Evolutionary conservation across 1,140 invertebrate genomes (phyloP).

Genomic region (Monomorium pharaonis): DNA sequence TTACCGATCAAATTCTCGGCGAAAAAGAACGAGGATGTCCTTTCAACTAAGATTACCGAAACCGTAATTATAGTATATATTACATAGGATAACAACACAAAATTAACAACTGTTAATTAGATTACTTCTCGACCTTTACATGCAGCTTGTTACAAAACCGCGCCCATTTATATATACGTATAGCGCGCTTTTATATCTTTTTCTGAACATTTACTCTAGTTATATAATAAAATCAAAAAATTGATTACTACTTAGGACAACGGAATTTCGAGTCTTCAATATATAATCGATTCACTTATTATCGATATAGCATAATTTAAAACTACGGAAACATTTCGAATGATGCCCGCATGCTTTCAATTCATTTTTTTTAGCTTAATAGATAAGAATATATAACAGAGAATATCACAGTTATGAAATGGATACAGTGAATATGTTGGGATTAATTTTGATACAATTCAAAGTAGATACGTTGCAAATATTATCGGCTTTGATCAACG

Average conservation of each 20-base stretch:
- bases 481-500: constrained; percentile 39
- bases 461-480: constrained; percentile 27
- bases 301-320: neutral
- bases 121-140: neutral
- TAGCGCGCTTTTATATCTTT: no score
- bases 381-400: constrained; percentile 9
- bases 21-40: constrained; percentile 32
- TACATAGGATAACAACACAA: neutral
- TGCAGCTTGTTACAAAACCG: neutral
- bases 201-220: neutral
- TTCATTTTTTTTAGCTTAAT: neutral
- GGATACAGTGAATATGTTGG: neutral
- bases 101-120: neutral
- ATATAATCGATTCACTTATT: neutral
- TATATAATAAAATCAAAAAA: neutral
- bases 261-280: neutral
- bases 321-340: neutral
- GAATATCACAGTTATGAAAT: neutral
- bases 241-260: neutral
- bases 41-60: neutral
- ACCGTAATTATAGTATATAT: no score
- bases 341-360: neutral
- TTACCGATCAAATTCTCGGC: constrained; percentile 53
- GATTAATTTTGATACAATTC: constrained; percentile 43
- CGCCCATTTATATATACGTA: neutral